Evolutionary conservation across 2,113 vertebrate species (phyloP).

Genomic region (Labrus mixtus): DNA sequence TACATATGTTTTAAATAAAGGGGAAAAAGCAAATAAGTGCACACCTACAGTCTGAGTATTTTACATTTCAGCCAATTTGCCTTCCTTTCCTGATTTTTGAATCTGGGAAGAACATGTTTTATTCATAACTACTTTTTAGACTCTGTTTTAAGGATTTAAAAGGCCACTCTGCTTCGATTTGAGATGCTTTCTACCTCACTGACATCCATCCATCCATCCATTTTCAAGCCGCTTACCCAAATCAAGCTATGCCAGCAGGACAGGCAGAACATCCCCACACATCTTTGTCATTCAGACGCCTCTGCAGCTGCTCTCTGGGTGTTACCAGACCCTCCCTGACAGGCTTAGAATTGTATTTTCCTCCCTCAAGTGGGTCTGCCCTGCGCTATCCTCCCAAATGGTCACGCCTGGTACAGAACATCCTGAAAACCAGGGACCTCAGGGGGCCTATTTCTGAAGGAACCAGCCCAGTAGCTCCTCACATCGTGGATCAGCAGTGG

Average conservation of each 20-base stretch:
- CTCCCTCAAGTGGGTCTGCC: constrained; percentile 33
- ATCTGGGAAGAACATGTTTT: not conserved
- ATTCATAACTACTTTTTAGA: not conserved
- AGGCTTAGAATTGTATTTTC: constrained; percentile 36
- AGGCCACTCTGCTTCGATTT: not conserved
- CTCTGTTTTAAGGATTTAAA: constrained; percentile 6
- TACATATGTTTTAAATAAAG: not conserved
- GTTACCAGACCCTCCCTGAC: constrained; percentile 29
- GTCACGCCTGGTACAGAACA: constrained; percentile 19
- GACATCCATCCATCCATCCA: constrained; percentile 14
- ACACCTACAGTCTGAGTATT: not conserved
- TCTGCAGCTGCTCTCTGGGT: constrained; percentile 47
- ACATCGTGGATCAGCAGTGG: constrained; percentile 31
- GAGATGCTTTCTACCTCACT: not conserved
- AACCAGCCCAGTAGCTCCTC: constrained; percentile 24
- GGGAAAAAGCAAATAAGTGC: not conserved
- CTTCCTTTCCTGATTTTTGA: not conserved
- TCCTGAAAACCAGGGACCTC: constrained; percentile 30
- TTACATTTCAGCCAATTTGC: not conserved
- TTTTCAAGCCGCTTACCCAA: constrained; percentile 58
- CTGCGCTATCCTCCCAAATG: constrained; percentile 24
- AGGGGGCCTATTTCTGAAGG: constrained; percentile 11
- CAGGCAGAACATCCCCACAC: constrained; percentile 38
- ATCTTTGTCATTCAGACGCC: constrained; percentile 41
- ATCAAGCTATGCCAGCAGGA: constrained; percentile 46